Base-by-base conservation (phyloP, 92 coral and sea anemone species). In the Nematostella vectensis region DNA sequence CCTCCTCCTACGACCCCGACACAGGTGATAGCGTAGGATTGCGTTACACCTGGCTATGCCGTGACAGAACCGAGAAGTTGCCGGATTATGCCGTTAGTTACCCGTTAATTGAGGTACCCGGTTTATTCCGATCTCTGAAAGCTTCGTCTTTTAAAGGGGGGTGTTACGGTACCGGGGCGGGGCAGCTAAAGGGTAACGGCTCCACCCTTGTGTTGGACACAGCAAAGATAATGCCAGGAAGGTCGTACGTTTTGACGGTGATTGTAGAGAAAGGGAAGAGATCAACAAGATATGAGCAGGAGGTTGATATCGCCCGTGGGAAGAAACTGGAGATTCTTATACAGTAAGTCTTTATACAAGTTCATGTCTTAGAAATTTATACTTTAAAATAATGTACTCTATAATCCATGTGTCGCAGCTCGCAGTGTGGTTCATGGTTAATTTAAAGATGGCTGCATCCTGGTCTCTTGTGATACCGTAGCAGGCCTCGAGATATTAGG, bases 81-180 rank as follows among this genome's bases (percentile, higher is more conserved):
- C 57, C 77, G 4, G 4, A 12, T 31, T 49, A 69, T 29, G 45
- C 62, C 1, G n/a, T 65, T 26, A 54, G 42, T 24, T 65, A 12
- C 44, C 71, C 71, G n/a, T 26, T 48, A 27, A 61, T 61, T 18
- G 47, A 55, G 11, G 25, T 37, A 11, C 53, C 77, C 11, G 21
- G 59, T 8, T 6, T 55, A 15, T 17, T 45, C 9, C 51, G 9
- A 22, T 45, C 9, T 17, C 37, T 47, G 25, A 55, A 48, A 2
- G 18, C 56, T 4, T 40, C 52, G 29, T 31, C 22, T 8, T 42
- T 40, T 11, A 62, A 56, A 10, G 86, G 82, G 18, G 93, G 93
- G 29, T 83, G 93, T 59, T 83, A 63, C 47, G 93, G 82, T 2
- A 83, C 82, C 18, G 93, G 93, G 2, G 50, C 72, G n/a, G 93